Conservation (phyloP, 2,797 vertebrate genomes). For the Muraenolepis orangiensis region DNA sequence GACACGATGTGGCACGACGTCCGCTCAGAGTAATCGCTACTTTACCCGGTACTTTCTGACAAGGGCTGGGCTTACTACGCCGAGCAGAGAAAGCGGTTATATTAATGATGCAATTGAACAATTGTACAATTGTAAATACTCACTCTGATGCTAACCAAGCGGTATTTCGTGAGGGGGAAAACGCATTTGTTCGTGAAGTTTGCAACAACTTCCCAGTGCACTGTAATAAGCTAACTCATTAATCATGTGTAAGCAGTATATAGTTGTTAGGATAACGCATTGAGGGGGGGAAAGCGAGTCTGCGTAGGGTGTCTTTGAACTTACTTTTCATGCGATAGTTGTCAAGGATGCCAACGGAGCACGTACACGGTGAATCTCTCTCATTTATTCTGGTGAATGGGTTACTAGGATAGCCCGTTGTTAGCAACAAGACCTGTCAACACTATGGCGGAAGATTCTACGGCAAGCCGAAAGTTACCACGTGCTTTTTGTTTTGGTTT, state of each 20-base stretch:
- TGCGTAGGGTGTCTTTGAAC: not conserved
- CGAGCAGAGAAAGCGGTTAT: not conserved
- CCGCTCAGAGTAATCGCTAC: not conserved
- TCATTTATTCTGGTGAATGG: not conserved
- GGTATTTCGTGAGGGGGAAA: not conserved
- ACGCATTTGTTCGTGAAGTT: not conserved
- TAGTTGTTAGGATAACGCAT: not conserved
- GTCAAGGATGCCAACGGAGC: not conserved
- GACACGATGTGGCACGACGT: not conserved
- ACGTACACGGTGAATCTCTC: not conserved
- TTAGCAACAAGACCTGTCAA: conserved; percentile 54
- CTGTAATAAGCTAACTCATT: not conserved
- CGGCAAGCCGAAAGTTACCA: conserved; percentile 59
- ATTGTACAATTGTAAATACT: not conserved
- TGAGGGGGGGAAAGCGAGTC: not conserved
- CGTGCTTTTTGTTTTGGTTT: conserved; percentile 60
- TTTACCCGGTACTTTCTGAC: not conserved
- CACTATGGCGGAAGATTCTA: conserved; percentile 58
- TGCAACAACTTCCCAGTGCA: not conserved
- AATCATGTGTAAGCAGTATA: not conserved
- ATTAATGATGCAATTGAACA: not conserved
- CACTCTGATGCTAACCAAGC: not conserved
- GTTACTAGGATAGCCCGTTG: conserved; percentile 43
- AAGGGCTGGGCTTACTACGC: not conserved
- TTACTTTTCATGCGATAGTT: not conserved